These are phyloP conservation scores for Taeniopygia guttata DNA, from an alignment of 2,797 vertebrate genomes.

Conservation along the genomic window DNA sequence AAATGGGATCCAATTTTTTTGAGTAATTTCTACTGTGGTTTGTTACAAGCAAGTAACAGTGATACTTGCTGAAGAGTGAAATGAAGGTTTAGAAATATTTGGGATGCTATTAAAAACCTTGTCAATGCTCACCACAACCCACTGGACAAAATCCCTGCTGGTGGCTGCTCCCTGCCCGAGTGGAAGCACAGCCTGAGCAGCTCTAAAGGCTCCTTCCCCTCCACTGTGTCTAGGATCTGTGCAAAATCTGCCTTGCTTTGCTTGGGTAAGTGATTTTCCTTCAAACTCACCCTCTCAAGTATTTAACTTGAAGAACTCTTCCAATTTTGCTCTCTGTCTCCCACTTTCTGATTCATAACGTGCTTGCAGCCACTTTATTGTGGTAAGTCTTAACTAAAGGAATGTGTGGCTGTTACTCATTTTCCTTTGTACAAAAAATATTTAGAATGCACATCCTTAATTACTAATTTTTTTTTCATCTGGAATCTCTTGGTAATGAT, in stretches of 20 bases:
- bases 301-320: not conserved
- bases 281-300: not conserved
- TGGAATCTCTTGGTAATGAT: not conserved
- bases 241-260: not conserved
- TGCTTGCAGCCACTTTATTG: not conserved
- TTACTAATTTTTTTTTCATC: slow-evolving; percentile 4
- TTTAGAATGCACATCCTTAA: not conserved
- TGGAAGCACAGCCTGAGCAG: not conserved
- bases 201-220: not conserved
- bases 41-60: not conserved
- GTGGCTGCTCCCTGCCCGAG: not conserved
- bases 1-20: not conserved
- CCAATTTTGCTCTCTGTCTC: not conserved
- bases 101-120: not conserved
- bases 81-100: not conserved
- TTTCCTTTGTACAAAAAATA: not conserved
- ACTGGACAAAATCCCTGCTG: not conserved
- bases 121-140: not conserved
- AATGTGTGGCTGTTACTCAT: not conserved
- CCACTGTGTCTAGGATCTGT: not conserved
- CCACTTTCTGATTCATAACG: not conserved
- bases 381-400: not conserved
- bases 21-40: not conserved
- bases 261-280: not conserved
- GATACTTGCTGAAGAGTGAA: not conserved